Evolutionary conservation across 2,113 vertebrate species (phyloP).

Genomic region (Tenebrosternarchus preto): DNA sequence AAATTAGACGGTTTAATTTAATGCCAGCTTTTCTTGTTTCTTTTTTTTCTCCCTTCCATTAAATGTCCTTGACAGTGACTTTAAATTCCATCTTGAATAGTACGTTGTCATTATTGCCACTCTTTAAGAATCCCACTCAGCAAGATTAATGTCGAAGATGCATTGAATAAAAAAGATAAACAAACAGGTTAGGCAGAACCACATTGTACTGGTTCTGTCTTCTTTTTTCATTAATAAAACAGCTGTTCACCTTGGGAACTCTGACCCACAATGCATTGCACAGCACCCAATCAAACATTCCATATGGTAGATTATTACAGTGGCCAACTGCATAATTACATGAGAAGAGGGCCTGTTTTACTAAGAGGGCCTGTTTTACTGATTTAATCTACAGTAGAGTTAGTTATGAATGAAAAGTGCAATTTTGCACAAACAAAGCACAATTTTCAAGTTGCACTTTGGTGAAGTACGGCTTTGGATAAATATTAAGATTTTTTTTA

Average conservation of each 20-base stretch:
- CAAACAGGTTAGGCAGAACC: neutral
- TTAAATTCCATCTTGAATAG: constrained; percentile 7
- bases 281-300: neutral
- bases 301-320: neutral
- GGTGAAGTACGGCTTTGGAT: too few species aligned
- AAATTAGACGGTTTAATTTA: neutral
- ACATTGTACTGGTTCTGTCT: neutral
- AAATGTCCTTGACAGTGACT: constrained; percentile 6
- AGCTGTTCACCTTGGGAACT: neutral
- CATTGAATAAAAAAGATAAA: neutral
- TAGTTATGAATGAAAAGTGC: too few species aligned
- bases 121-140: neutral
- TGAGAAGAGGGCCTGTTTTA: too few species aligned
- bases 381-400: too few species aligned
- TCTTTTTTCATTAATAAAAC: too few species aligned
- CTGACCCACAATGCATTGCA: neutral
- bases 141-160: neutral
- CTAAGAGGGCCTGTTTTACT: too few species aligned
- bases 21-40: neutral
- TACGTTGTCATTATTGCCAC: neutral
- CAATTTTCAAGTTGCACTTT: too few species aligned
- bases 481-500: too few species aligned
- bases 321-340: too few species aligned
- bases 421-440: too few species aligned
- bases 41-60: neutral